A percentile compares a stretch with the other conserved stretches of the same genome.
Conservation (phyloP, 2,113 vertebrate genomes). For the Lipotes vexillifer region DNA sequence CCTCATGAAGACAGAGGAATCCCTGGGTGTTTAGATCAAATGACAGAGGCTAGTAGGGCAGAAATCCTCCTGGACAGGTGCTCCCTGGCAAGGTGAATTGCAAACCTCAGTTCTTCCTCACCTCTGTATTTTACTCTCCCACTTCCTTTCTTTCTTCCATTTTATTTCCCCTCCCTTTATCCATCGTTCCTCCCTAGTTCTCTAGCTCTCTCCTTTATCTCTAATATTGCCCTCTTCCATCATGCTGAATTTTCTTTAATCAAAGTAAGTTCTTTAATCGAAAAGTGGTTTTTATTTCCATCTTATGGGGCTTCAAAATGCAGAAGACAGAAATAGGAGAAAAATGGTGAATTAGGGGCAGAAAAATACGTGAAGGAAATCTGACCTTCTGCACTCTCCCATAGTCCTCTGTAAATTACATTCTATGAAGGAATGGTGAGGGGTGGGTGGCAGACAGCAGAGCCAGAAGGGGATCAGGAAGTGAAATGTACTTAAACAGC, state of each 20-base stretch:
- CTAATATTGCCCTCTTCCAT: not conserved
- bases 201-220: not conserved
- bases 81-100: not conserved
- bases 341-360: not conserved
- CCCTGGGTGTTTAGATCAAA: not conserved
- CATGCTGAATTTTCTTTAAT: not conserved
- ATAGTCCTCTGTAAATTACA: not conserved
- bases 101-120: not conserved
- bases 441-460: not conserved
- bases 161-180: not conserved
- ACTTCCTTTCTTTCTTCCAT: not conserved
- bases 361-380: not conserved
- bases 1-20: not conserved
- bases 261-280: not conserved
- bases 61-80: fast-evolving
- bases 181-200: too few relatives aligned
- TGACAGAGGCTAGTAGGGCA: not conserved
- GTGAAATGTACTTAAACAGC: not conserved
- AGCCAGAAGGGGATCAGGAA: not conserved
- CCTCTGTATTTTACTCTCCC: too few relatives aligned
- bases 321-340: not conserved
- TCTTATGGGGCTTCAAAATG: not conserved
- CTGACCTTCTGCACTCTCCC: not conserved
- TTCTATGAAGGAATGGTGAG: not conserved
- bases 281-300: not conserved